Base-by-base conservation (phyloP, 2,797 vertebrate species). In the Liparis tanakae region DNA sequence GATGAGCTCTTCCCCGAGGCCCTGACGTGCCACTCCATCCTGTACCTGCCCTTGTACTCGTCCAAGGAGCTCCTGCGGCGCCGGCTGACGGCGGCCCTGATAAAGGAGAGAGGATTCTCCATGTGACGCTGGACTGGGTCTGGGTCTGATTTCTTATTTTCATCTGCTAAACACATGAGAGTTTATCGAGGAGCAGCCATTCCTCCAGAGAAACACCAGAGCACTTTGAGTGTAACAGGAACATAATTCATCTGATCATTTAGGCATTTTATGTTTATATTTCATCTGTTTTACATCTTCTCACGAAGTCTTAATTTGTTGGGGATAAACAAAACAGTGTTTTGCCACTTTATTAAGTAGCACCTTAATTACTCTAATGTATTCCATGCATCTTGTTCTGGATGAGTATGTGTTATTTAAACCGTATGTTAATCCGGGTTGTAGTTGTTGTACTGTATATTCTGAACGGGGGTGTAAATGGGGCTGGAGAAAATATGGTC, bases 21-120 rank as follows among this genome's bases (percentile, higher is more conserved):
- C 9, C 83, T 85, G 41, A 93, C 93, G 0, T 95, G 94, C 74
- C 56, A 79, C 22, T 55, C 78, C 7, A 0, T 80, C 3, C 79
- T 96, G 22, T 37, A 68, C 0, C 93, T 96, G 25, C 91, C 89
- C 4, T 6, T 81, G 1, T 91, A 92, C 61, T 91, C 92, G 1
- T 91, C 70, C 1, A 90, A 81, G 72, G 62, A 89, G 44, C 82
- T 67, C 39, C 74, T 96, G 10, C 73, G 76, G 55, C 64, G 80
- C 17, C 94, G 88, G 3, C 86, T 96, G 33, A 86, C 74, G 1
- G 79, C 72, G 17, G 92, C 92, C 13, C 84, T 90, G 34, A 89
- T 81, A 1, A 90, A 92, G 89, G 65, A 81, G 1, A 71, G 90
- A 0, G 72, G 70, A 0, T 89, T 89, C 57, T 22, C 2, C 0